Conservation (phyloP, 2,888 invertebrate genomes). For the Nephrotoma appendiculata region DNA sequence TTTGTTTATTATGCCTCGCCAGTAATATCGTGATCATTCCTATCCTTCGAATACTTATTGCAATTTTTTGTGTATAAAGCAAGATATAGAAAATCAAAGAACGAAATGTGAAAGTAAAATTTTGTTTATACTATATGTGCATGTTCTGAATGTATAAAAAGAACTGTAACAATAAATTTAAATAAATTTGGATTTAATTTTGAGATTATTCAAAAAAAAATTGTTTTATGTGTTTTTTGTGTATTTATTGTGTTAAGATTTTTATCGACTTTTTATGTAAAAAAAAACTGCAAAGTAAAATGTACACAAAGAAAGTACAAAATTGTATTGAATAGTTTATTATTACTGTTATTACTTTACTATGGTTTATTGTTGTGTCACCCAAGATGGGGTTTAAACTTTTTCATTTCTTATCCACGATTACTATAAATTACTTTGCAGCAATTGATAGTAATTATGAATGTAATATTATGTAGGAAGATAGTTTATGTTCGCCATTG, state of each 20-base stretch:
- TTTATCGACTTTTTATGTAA: neutral
- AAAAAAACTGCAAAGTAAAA: neutral
- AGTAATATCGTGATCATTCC: neutral
- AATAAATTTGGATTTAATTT: neutral
- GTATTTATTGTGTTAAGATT: neutral
- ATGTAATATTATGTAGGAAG: neutral
- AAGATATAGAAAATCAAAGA: neutral
- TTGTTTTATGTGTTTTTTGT: neutral
- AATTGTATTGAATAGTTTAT: neutral
- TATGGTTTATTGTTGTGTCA: neutral
- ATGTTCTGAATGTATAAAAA: neutral
- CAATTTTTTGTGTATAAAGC: neutral
- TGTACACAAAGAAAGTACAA: neutral
- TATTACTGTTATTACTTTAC: neutral
- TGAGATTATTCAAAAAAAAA: neutral
- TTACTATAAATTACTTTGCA: neutral
- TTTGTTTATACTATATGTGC: neutral
- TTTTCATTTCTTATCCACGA: neutral
- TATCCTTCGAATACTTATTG: neutral
- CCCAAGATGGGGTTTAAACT: neutral
- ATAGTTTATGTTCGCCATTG: no score
- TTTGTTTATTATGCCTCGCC: neutral
- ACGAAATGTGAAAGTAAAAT: neutral
- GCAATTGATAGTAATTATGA: neutral
- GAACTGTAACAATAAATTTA: neutral